Conservation (phyloP, 2,113 vertebrate species). For the Nesogale talazaci region DNA sequence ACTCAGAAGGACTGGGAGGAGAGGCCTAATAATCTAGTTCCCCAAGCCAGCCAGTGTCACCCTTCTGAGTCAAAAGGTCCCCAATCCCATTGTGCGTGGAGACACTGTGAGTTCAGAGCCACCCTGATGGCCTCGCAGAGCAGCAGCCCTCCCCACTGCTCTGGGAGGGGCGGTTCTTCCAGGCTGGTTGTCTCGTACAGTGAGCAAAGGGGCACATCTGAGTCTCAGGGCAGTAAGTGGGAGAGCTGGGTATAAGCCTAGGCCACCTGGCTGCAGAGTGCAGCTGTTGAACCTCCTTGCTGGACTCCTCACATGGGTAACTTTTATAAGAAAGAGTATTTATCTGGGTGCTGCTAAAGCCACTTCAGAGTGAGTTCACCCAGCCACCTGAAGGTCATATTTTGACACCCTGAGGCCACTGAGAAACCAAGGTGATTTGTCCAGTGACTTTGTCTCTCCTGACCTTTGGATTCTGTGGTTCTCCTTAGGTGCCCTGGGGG, state of each 20-base stretch:
- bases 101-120: neutral
- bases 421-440: neutral
- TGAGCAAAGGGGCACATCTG: neutral
- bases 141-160: neutral
- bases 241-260: neutral
- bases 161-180: neutral
- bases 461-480: no score
- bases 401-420: neutral
- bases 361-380: neutral
- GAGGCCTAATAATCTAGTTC: neutral
- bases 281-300: neutral
- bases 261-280: neutral
- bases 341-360: neutral
- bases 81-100: neutral
- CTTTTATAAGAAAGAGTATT: neutral
- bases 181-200: fast-evolving
- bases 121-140: neutral
- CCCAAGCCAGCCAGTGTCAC: neutral
- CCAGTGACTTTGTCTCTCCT: neutral
- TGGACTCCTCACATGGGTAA: neutral
- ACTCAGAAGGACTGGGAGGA: neutral
- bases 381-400: neutral
- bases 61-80: neutral
- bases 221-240: neutral
- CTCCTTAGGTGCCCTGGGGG: no score